Evolutionary conservation across 2,113 vertebrate genomes (phyloP).

Genomic region (Nettapus auritus): DNA sequence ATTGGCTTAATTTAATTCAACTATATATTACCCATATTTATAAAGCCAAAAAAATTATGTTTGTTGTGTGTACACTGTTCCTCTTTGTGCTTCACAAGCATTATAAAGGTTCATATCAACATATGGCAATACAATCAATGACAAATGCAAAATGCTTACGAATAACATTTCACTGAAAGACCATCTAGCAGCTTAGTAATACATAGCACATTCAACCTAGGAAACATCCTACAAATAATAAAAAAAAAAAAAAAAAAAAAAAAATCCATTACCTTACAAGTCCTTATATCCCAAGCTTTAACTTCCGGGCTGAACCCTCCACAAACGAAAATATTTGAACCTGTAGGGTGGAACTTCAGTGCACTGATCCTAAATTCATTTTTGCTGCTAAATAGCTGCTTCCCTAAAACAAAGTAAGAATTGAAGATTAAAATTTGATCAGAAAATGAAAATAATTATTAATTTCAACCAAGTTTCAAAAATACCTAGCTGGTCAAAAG

Average conservation of each 20-base stretch:
- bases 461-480: not conserved
- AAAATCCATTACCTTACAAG: conserved; percentile 82
- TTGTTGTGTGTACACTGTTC: not conserved
- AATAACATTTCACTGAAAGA: not conserved
- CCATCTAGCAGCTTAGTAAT: not conserved
- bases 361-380: conserved; percentile 88
- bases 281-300: conserved; percentile 92
- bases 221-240: not conserved
- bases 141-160: not conserved
- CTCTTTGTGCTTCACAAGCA: not conserved
- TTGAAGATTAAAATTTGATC: not conserved
- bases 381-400: conserved; percentile 79
- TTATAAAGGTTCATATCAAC: not conserved
- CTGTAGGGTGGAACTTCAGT: conserved; percentile 83
- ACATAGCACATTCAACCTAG: not conserved
- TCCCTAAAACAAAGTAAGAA: conserved; percentile 77
- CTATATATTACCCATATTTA: not conserved
- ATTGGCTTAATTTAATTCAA: not conserved
- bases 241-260: not conserved
- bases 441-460: not conserved
- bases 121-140: not conserved
- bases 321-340: conserved; percentile 86
- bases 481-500: not conserved
- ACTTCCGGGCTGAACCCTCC: conserved; percentile 92
- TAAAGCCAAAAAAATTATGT: not conserved